Conservation (phyloP, 37 sponge, comb jelly and placozoan species). For the Eunapius fragilis region DNA sequence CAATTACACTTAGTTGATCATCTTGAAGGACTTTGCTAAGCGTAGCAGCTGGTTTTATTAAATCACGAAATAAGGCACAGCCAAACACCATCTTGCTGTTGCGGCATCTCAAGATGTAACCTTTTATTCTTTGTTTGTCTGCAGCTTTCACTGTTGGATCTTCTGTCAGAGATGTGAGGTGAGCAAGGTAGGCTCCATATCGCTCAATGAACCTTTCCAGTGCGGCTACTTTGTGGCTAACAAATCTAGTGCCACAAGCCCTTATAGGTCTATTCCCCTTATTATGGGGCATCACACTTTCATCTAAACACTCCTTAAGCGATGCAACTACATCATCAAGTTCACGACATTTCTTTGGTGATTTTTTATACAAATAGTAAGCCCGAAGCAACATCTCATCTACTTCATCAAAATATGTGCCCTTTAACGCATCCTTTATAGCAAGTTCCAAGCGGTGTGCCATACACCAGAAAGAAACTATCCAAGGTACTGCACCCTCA, state of each 20-base stretch:
- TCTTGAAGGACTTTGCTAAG: slow-evolving; percentile 60
- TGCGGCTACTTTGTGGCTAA: slow-evolving; percentile 70
- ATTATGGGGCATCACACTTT: slow-evolving; percentile 42
- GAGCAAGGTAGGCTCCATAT: slow-evolving; percentile 67
- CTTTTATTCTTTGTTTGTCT: slow-evolving; percentile 30
- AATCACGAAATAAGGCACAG: slow-evolving; percentile 72
- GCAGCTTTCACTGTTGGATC: slow-evolving; percentile 38
- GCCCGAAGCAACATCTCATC: slow-evolving; percentile 61
- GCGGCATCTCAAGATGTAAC: slow-evolving; percentile 55
- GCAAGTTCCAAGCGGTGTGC: slow-evolving; percentile 69
- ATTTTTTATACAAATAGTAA: slow-evolving; percentile 65
- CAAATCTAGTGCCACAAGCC: slow-evolving; percentile 74
- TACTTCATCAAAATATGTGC: slow-evolving; percentile 44
- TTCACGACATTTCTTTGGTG: slow-evolving; percentile 68
- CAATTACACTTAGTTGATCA: slow-evolving; percentile 52
- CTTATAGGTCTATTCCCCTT: slow-evolving; percentile 52
- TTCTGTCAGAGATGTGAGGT: slow-evolving; percentile 54
- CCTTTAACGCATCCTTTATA: slow-evolving; percentile 62
- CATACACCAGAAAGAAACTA: slow-evolving; percentile 60
- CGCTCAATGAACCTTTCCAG: slow-evolving; percentile 43
- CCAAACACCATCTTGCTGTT: too few relatives aligned
- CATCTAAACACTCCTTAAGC: too few relatives aligned
- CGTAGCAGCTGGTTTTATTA: slow-evolving; percentile 51
- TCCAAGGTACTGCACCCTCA: slow-evolving; percentile 38
- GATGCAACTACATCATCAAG: slow-evolving; percentile 52